phyloP scores from a whole-genome alignment of 2,113 vertebrate species.

The Burhinus oedicnemus region DNA sequence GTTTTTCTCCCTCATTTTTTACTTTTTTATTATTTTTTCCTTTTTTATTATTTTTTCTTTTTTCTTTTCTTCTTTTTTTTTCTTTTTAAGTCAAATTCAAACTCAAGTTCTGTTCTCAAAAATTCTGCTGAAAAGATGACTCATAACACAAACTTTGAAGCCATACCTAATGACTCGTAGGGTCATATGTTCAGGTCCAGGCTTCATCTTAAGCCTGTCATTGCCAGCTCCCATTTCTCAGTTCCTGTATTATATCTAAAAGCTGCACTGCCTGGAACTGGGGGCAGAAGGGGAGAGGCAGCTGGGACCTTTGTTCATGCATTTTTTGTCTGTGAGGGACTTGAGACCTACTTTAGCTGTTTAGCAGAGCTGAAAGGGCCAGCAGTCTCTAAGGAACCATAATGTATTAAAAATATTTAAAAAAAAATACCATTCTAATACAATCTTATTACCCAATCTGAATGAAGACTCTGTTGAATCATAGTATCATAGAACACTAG shows the following conservation, averaged over 20 bases:
- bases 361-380: not conserved
- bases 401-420: not conserved
- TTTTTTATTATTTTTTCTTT: too few species aligned
- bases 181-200: not conserved
- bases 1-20: fast-evolving
- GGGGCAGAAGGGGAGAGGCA: not conserved
- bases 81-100: not conserved
- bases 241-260: not conserved
- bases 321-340: not conserved
- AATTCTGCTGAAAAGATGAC: not conserved
- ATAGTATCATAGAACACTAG: not conserved
- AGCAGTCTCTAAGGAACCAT: not conserved
- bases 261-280: not conserved
- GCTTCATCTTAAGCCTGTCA: not conserved
- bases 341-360: not conserved
- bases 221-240: not conserved
- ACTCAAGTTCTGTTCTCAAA: not conserved
- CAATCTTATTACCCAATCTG: too few species aligned
- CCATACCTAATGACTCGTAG: not conserved
- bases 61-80: fast-evolving
- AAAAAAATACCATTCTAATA: not conserved
- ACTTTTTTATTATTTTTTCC: too few species aligned
- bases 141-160: not conserved
- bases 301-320: not conserved
- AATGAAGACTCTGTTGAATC: not conserved